Conservation (phyloP, 1,140 invertebrate species). For the Cardiocondyla obscurior region DNA sequence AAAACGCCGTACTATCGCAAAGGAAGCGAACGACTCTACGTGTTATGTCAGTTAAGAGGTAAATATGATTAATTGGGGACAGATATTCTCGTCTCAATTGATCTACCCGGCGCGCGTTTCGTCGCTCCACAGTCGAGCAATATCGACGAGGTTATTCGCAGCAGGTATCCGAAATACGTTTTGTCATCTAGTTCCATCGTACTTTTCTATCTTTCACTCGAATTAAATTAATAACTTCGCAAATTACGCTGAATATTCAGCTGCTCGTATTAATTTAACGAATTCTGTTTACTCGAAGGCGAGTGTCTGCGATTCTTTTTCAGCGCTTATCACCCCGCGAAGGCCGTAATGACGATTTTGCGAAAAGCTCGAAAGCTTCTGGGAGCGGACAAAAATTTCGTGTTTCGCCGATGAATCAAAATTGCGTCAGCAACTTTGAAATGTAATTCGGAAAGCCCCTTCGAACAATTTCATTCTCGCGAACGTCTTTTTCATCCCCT, state of each 20-base stretch:
- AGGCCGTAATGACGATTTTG: too few relatives aligned
- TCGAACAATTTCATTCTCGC: slow-evolving; percentile 5
- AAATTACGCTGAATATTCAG: background rate
- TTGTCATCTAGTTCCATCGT: slow-evolving; percentile 22
- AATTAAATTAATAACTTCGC: slow-evolving; percentile 36
- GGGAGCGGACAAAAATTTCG: too few relatives aligned
- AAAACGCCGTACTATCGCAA: slow-evolving; percentile 3
- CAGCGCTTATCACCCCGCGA: too few relatives aligned
- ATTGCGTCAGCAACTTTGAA: slow-evolving; percentile 7
- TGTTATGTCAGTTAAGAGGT: slow-evolving; percentile 66
- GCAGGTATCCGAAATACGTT: slow-evolving; percentile 22
- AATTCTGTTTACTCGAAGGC: background rate
- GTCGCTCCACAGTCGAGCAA: slow-evolving; percentile 15
- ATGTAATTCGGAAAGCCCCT: background rate
- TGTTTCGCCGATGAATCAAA: background rate
- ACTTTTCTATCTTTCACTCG: background rate
- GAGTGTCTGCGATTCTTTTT: background rate
- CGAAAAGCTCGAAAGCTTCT: too few relatives aligned
- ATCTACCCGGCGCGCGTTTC: slow-evolving; percentile 3
- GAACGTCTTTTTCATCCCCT: background rate
- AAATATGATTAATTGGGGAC: slow-evolving; percentile 65
- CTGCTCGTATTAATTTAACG: background rate
- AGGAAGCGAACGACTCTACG: slow-evolving; percentile 1
- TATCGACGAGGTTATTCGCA: slow-evolving; percentile 46
- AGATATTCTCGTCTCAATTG: background rate